Evolutionary conservation across 2,113 vertebrate species (phyloP).

Genomic region (Cryptoleucopteryx plumbea): DNA sequence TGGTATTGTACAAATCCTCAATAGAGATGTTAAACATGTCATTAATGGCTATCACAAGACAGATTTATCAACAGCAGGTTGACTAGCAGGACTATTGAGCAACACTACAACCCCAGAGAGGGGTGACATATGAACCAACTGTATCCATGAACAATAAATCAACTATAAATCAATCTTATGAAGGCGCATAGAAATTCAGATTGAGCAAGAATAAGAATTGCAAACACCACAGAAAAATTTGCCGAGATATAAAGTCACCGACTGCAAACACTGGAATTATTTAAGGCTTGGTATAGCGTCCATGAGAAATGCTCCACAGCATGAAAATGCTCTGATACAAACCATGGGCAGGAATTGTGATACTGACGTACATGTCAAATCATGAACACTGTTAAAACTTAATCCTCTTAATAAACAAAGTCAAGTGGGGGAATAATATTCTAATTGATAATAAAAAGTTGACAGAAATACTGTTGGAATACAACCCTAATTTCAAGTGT

Average conservation of each 20-base stretch:
- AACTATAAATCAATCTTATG: not conserved
- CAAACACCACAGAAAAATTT: not conserved
- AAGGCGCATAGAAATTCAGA: not conserved
- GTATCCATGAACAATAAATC: not conserved
- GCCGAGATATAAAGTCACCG: not conserved
- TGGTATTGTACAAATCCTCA: not conserved
- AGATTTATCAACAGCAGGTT: not conserved
- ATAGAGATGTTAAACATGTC: not conserved
- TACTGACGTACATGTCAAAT: not conserved
- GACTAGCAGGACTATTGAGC: not conserved
- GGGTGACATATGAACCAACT: not conserved
- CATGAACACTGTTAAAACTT: not conserved
- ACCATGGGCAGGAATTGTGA: not conserved
- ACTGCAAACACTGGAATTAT: not conserved
- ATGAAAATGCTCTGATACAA: not conserved
- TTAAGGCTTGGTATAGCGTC: not conserved
- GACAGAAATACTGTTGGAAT: not conserved
- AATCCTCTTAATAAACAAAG: not conserved
- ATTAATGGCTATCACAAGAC: not conserved
- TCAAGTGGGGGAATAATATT: not conserved
- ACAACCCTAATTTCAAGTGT: not conserved
- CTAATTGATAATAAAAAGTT: not conserved
- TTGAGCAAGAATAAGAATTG: not conserved
- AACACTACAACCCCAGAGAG: not conserved
- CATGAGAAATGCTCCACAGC: not conserved